phyloP scores from a whole-genome alignment of 2,888 invertebrate species.

The Platyscelio sp. region DNA sequence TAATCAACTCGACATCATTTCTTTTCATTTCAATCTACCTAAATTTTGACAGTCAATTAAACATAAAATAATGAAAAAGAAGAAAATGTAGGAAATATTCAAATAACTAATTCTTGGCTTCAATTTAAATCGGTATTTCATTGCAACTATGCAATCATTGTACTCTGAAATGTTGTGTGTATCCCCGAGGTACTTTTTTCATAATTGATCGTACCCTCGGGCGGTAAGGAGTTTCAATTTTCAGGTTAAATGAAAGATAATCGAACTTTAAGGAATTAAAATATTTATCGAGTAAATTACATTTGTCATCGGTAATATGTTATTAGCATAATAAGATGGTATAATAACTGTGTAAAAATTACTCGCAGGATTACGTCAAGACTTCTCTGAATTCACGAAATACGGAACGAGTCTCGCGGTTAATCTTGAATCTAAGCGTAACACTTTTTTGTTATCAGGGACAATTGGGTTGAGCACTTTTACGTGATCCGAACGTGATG shows the following conservation, averaged over 20 bases:
- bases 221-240: conserved; percentile 16
- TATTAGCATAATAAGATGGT: conserved; percentile 20
- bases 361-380: conserved; percentile 20
- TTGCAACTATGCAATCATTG: no score
- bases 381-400: conserved; percentile 12
- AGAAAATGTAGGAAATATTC: no score
- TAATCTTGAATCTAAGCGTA: conserved; percentile 41
- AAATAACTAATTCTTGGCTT: no score
- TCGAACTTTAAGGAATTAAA: conserved; percentile 43
- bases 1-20: conserved; percentile 15
- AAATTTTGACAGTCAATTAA: conserved; percentile 11
- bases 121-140: no score
- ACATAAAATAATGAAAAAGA: neutral
- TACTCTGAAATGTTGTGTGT: no score
- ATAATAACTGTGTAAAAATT: conserved; percentile 20
- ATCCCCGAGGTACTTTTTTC: neutral
- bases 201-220: neutral
- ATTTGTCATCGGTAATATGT: conserved; percentile 3
- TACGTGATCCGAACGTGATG: conserved; percentile 46
- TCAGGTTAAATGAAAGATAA: conserved; percentile 37
- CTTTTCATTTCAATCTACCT: conserved; percentile 29
- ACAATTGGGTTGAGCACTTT: conserved; percentile 55
- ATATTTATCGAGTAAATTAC: neutral
- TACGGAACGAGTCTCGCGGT: neutral
- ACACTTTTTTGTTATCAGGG: conserved; percentile 42